Evolutionary conservation across 2,888 invertebrate genomes (phyloP), one percentile per base, ranked within the genome.

Genomic region (Epinotia demarniana): DNA sequence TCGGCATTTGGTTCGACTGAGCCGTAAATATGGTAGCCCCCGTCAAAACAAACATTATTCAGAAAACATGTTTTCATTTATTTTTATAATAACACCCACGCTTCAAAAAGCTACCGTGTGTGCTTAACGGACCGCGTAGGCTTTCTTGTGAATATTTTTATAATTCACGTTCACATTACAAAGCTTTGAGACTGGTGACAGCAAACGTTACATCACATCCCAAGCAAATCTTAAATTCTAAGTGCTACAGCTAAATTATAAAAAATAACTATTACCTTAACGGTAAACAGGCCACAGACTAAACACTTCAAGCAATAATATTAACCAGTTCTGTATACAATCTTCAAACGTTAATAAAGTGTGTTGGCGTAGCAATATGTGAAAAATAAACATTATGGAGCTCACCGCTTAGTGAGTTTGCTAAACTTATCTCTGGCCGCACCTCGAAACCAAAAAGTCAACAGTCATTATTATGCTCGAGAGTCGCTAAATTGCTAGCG

Each of bases 31-130:
- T 89, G 86, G 87, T 87, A 85, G 87, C 86, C 81, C 83, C 82
- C 85, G 90, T 89, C 91, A 91, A 90, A 94, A 92, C 90, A 94
- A 93, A 92, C 90, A 90, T 91, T 86, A 90, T 89, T 90, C 89
- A 89, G 88, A 90, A 90, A 84, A 83, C 81, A 85, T 90, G 89
- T 91, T 90, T 91, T 87, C 87, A 91, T 92, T 92, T 91, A 90
- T 91, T 92, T 91, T 90, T 88, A 85, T 91, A 89, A 90, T 87
- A 88, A 87, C 90, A 86, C 89, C 89, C 89, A 89, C 88, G 86
- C 84, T 83, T 85, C 82, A 81, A 83, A 84, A 85, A 81, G 82
- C 83, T 83, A 80, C 87, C 84, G 89, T 87, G 86, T 92, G 89
- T 89, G 90, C 85, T 85, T 82, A 78, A 80, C 82, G 80, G 81